These are phyloP conservation scores for Mesorhabditis belari DNA, from an alignment of 2,888 invertebrate genomes.

Conservation along the genomic window DNA sequence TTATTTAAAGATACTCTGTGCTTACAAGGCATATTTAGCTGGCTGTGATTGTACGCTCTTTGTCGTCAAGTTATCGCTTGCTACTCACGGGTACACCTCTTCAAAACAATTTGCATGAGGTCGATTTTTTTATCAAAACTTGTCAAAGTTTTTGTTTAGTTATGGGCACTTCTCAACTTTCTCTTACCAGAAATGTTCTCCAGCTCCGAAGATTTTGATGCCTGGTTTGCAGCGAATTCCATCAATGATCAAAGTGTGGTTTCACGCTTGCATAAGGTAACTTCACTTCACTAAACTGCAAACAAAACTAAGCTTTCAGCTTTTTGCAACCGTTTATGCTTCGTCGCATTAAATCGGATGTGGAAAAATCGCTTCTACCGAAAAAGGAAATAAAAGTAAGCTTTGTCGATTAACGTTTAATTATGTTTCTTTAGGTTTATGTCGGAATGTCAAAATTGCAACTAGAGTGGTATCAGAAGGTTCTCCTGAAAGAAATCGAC, in stretches of 20 bases:
- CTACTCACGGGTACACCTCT: slow-evolving; percentile 10
- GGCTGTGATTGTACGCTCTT: background rate
- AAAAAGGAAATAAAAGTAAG: slow-evolving; percentile 91
- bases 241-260: slow-evolving; percentile 58
- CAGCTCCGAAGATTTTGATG: background rate
- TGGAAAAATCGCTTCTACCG: slow-evolving; percentile 88
- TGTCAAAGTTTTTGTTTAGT: too few relatives aligned
- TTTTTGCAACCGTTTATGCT: slow-evolving; percentile 85
- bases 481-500: slow-evolving; percentile 97
- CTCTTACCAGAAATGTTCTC: slow-evolving; percentile 5
- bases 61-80: slow-evolving; percentile 3
- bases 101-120: slow-evolving; percentile 7
- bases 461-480: slow-evolving; percentile 91
- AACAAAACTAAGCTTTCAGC: too few relatives aligned
- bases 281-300: background rate
- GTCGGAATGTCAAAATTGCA: slow-evolving; percentile 97
- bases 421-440: slow-evolving; percentile 60
- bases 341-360: slow-evolving; percentile 89
- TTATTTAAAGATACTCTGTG: background rate
- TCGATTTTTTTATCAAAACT: too few relatives aligned
- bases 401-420: background rate
- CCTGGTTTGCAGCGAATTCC: slow-evolving; percentile 64
- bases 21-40: background rate
- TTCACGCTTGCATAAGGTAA: background rate
- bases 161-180: slow-evolving; percentile 7